Percentiles rank a stretch among this genome's conserved stretches.
Evolutionary conservation across 2,113 vertebrate species (phyloP).

Genomic region (Sylvilagus bachmani): DNA sequence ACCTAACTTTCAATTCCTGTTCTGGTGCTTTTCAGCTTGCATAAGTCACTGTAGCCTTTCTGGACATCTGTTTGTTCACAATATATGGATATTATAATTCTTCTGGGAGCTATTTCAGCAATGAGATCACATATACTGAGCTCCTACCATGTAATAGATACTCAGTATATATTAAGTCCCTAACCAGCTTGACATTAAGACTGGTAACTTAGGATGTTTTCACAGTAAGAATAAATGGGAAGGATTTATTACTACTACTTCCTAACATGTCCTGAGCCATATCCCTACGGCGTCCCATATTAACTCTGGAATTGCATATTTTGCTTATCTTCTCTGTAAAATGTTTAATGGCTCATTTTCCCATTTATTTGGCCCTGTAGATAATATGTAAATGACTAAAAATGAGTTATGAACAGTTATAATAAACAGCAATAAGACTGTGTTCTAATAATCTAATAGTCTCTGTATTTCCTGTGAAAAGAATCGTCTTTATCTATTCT

Average conservation of each 20-base stretch:
- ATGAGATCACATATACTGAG: not conserved
- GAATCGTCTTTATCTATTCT: not conserved
- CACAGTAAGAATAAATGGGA: constrained; percentile 11
- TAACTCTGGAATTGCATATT: constrained; percentile 42
- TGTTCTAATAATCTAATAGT: not conserved
- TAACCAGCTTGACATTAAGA: constrained; percentile 38
- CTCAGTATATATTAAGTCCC: constrained; percentile 43
- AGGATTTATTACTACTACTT: not conserved
- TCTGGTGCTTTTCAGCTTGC: constrained; percentile 25
- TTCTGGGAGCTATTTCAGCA: constrained; percentile 37
- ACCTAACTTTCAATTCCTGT: constrained; percentile 30
- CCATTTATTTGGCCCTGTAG: not conserved
- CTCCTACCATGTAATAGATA: not conserved
- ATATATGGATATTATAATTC: constrained; percentile 1
- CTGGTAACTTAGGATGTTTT: constrained; percentile 10
- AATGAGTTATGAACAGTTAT: not conserved
- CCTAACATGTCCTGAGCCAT: constrained; percentile 8
- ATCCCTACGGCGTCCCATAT: not conserved
- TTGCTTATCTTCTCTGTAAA: constrained; percentile 13
- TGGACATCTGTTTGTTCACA: not conserved
- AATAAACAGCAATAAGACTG: not conserved
- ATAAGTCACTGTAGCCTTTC: constrained; percentile 48
- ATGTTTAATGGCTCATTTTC: not conserved
- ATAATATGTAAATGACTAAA: constrained; percentile 43
- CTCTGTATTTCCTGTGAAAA: not conserved